Conservation (phyloP, 2,888 invertebrate genomes). For the Temnothorax ravouxi region DNA sequence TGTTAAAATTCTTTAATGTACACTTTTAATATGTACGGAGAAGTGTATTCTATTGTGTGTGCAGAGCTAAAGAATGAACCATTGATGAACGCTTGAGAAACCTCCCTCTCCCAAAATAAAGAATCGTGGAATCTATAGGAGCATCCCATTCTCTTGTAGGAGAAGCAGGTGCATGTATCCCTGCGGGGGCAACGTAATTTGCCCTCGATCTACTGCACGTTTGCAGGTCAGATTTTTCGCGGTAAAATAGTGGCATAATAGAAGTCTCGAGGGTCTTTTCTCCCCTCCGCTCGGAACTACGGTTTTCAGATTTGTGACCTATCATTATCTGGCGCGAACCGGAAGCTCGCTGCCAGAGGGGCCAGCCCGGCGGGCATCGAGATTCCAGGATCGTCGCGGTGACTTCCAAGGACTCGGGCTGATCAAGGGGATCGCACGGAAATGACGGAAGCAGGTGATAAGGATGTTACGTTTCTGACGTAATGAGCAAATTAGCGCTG, state of each 20-base stretch:
- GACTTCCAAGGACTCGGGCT: slow-evolving; percentile 66
- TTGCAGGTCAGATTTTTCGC: slow-evolving; percentile 76
- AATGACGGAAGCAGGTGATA: slow-evolving; percentile 57
- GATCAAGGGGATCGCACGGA: slow-evolving; percentile 39
- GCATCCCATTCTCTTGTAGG: slow-evolving; percentile 63
- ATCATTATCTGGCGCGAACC: slow-evolving; percentile 76
- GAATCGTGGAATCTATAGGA: slow-evolving; percentile 50
- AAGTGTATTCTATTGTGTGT: not conserved
- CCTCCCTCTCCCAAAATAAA: slow-evolving; percentile 60
- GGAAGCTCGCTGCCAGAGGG: slow-evolving; percentile 67
- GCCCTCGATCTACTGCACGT: slow-evolving; percentile 73
- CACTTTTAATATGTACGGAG: not conserved
- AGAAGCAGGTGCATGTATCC: slow-evolving; percentile 76
- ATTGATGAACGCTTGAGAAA: slow-evolving; percentile 40
- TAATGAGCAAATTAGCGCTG: slow-evolving; percentile 62
- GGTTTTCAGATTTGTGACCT: slow-evolving; percentile 69
- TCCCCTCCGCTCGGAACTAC: slow-evolving; percentile 46
- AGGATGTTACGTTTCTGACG: slow-evolving; percentile 49
- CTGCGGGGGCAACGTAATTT: slow-evolving; percentile 66
- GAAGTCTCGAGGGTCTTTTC: slow-evolving; percentile 57
- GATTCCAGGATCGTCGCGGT: slow-evolving; percentile 60
- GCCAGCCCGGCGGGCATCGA: slow-evolving; percentile 43
- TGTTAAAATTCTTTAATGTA: not conserved
- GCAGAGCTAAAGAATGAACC: not conserved
- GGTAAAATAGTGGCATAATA: slow-evolving; percentile 68